Base-by-base conservation (phyloP, 2,113 vertebrate species). In the Glareola pratincola region DNA sequence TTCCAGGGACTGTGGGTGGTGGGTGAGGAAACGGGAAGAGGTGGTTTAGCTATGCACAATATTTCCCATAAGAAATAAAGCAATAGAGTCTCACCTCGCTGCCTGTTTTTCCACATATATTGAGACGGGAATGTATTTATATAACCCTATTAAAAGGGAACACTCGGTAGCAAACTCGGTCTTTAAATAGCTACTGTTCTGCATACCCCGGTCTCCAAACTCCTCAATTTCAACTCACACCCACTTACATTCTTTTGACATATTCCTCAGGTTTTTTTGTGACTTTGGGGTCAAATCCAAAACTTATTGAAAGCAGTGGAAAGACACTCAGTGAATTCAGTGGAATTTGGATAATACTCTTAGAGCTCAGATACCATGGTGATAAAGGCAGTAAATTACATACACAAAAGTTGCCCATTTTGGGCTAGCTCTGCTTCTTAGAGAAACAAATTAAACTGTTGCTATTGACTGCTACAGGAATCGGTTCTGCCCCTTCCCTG, bases 111-210 rank as follows among this genome's bases (percentile, higher is more conserved):
- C 96, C 96, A 96, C 95, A 96, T 95, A 94, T 73, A 92, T 96
- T 82, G 96, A 95, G 95, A 86, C 14, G 9, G 94, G 96, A 95
- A 92, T 90, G 82, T 97, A 97, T 97, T 97, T 98, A 95, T 97
- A 97, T 98, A 98, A 98, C 96, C 97, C 94, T 86, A 97, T 96
- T 96, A 97, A 97, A 97, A 94, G 85, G 85, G 91, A 97, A 90
- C 80, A 56, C 88, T 94, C 67, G 17, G 94, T 90, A 96, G 96
- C 94, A 84, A 91, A 69, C 53, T 90, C 4, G 8, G 59, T 88
- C 96, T 97, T 98, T 97, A 97, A 97, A 97, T 97, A 98, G 97
- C 97, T 96, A 95, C 96, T 95, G 91, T 96, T 97, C 96, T 97
- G 95, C 90, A 92, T 94, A 77, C 79, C 92, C 91, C 92, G 12